Evolutionary conservation across 2,797 vertebrate species (phyloP).

Genomic region (Chaenodraco wilsoni): DNA sequence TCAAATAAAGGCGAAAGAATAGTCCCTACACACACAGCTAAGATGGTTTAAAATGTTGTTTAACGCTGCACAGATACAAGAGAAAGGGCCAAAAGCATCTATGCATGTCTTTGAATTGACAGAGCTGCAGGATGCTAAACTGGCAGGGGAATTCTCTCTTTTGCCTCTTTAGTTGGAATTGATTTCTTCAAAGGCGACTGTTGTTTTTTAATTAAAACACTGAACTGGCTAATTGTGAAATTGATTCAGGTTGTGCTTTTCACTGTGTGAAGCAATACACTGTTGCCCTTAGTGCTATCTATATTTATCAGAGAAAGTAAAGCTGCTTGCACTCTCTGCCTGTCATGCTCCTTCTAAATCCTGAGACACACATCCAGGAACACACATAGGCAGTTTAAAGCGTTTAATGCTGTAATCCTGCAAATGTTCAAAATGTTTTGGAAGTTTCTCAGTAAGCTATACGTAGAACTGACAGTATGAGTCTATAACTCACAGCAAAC

Average conservation of each 20-base stretch:
- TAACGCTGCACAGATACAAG: slow-evolving; percentile 30
- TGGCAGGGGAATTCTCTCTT: slow-evolving; percentile 66
- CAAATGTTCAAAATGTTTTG: slow-evolving; percentile 72
- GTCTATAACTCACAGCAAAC: slow-evolving; percentile 76
- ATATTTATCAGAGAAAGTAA: slow-evolving; percentile 66
- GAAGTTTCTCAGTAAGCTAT: slow-evolving; percentile 78
- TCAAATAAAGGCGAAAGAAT: not conserved
- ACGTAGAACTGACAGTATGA: slow-evolving; percentile 75
- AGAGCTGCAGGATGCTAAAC: slow-evolving; percentile 57
- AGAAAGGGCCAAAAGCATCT: slow-evolving; percentile 56
- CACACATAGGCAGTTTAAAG: slow-evolving; percentile 47
- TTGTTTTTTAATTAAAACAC: slow-evolving; percentile 85
- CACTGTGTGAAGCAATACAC: slow-evolving; percentile 75
- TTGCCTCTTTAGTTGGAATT: slow-evolving; percentile 76
- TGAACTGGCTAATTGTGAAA: slow-evolving; percentile 84
- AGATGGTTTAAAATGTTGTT: slow-evolving; percentile 25
- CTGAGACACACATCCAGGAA: slow-evolving; percentile 23
- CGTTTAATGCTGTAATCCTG: slow-evolving; percentile 78
- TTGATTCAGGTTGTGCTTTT: slow-evolving; percentile 82
- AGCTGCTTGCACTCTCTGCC: slow-evolving; percentile 56
- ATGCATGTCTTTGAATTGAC: slow-evolving; percentile 68
- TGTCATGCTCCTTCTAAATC: slow-evolving; percentile 57
- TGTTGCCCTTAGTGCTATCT: slow-evolving; percentile 65
- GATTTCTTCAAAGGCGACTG: slow-evolving; percentile 82
- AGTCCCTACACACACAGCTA: slow-evolving; percentile 24